A percentile compares a stretch with the other conserved stretches of the same genome.
phyloP scores from a whole-genome alignment of 1,140 invertebrate genomes.

The Vanessa tameamea region DNA sequence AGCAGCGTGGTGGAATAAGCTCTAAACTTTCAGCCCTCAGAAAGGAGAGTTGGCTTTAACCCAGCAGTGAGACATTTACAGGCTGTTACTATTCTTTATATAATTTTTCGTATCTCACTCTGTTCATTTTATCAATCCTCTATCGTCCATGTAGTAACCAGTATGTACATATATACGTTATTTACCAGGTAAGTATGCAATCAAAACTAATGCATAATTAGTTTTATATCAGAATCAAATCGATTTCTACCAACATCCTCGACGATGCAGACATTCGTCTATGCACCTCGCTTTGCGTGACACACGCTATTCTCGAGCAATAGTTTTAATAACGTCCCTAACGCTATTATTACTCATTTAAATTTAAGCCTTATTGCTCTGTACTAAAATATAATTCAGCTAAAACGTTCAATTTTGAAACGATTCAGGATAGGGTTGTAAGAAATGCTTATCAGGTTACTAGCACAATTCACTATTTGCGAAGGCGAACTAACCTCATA shows the following conservation, averaged over 20 bases:
- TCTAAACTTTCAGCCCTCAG: too few relatives aligned
- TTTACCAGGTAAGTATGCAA: constrained; percentile 2
- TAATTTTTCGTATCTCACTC: too few relatives aligned
- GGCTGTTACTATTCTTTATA: too few relatives aligned
- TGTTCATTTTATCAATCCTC: too few relatives aligned
- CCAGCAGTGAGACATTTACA: too few relatives aligned
- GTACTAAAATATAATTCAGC: constrained; percentile 21
- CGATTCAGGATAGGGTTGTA: constrained; percentile 28
- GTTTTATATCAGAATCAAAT: constrained; percentile 49
- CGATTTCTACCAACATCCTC: constrained; percentile 52
- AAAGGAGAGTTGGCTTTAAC: too few relatives aligned
- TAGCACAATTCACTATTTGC: constrained; percentile 50
- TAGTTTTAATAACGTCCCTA: constrained; percentile 20
- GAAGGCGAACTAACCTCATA: constrained; percentile 27
- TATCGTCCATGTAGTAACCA: too few relatives aligned
- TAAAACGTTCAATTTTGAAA: constrained; percentile 13
- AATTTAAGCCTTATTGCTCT: constrained; percentile 21
- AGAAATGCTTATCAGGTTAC: constrained; percentile 56
- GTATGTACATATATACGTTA: too few relatives aligned
- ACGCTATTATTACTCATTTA: background rate
- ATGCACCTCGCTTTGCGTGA: constrained; percentile 61
- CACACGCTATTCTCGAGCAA: constrained; percentile 49
- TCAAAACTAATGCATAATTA: constrained; percentile 47
- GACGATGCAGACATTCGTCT: constrained; percentile 56
- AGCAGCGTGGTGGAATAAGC: too few relatives aligned